Evolutionary conservation across 2,113 vertebrate species (phyloP), one percentile per base, ranked within the genome.

Genomic region (Lepisosteus oculatus): DNA sequence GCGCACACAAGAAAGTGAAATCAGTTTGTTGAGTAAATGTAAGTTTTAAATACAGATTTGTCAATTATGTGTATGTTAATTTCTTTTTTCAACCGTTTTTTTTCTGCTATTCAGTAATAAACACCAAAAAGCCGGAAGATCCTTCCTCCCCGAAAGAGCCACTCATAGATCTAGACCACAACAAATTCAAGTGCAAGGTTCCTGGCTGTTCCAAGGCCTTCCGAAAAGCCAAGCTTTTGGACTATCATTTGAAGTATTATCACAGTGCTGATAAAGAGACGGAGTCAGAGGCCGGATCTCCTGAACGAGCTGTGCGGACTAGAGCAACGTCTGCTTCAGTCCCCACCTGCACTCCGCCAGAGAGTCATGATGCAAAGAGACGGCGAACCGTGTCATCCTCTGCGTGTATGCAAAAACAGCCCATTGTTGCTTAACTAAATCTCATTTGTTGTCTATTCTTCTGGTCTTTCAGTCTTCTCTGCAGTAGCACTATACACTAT

Each of bases 201-300:
- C 74, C 75, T 68, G 81, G 77, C 57, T 63, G 47, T 56, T 71
- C 73, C 17, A 83, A 83, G 66, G 3, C 80, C 11, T 86, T 84
- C 75, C 76, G 81, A 4, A 74, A 79, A 70, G 71, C 41, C 3
- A 82, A 81, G 65, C 72, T 86, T 55, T 69, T 81, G 56, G 68
- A 65, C 71, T 87, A 84, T 77, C 84, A 86, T 63, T 76, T 85
- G 15, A 86, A 85, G 71, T 85, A 85, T 71, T 87, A 84, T 73
- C 85, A 87, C 73, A 85, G 72, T 61, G 75, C 73, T 6, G 79
- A 80, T 59, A 83, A 77, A 69, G 79, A 80, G 47, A 69, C 57
- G 45, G 77, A 80, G 41, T 55, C 73, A 3, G 79, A 83, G 43
- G 15, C 74, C 0, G 74, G 76, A 6, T 78, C 78, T 8, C 81